Percentiles rank a stretch among this genome's conserved stretches.
These are phyloP conservation scores for Ferdinandea cuprea DNA, from an alignment of 2,888 invertebrate genomes.

Conservation along the genomic window DNA sequence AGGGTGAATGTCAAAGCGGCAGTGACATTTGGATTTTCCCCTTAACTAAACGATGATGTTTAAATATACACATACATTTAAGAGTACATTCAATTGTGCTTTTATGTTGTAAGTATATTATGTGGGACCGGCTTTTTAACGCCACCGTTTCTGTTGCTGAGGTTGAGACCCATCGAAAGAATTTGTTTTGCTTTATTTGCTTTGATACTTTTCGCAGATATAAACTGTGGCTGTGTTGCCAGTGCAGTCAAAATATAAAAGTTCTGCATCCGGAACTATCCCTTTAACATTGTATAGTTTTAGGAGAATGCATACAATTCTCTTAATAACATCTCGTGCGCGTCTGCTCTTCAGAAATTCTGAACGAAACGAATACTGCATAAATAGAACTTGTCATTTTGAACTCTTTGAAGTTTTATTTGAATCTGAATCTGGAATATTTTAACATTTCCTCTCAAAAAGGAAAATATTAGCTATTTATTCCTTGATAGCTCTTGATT, in stretches of 20 bases:
- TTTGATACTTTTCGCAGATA: neutral
- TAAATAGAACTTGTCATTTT: too few species aligned
- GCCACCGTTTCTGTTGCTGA: neutral
- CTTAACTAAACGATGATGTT: neutral
- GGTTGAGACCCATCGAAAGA: too few species aligned
- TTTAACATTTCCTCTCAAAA: too few species aligned
- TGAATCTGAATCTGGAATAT: too few species aligned
- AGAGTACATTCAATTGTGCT: neutral
- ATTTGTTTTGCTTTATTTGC: slow-evolving; percentile 13
- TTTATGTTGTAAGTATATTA: slow-evolving; percentile 18
- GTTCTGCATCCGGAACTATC: slow-evolving; percentile 2
- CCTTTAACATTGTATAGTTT: slow-evolving; percentile 26
- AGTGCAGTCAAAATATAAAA: neutral
- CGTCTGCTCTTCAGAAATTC: neutral
- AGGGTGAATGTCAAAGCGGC: slow-evolving; percentile 25
- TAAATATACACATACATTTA: too few species aligned
- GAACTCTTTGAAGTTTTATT: too few species aligned
- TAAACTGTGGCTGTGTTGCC: neutral
- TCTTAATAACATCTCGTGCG: neutral
- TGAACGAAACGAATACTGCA: too few species aligned
- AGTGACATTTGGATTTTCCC: slow-evolving; percentile 22
- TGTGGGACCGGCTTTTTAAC: slow-evolving; percentile 10
- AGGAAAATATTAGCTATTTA: too few species aligned
- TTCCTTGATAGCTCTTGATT: too few species aligned
- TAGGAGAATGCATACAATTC: slow-evolving; percentile 7